A percentile compares a stretch with the other conserved stretches of the same genome.
phyloP scores from a whole-genome alignment of 2,888 invertebrate genomes.

The Brenthis hecate region DNA sequence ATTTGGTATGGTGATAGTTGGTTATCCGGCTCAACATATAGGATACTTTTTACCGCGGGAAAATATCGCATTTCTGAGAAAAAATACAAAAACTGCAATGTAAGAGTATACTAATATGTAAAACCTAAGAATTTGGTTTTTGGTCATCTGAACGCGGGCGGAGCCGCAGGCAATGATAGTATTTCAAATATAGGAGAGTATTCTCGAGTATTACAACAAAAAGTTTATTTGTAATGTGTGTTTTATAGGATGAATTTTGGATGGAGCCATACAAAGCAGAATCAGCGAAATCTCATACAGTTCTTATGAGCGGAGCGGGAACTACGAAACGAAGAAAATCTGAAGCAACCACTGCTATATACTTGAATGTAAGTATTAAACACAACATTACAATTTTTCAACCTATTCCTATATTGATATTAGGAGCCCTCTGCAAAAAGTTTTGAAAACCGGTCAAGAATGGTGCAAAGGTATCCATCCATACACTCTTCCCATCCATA shows the following conservation, averaged over 20 bases:
- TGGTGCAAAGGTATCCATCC: too few species aligned
- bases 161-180: too few species aligned
- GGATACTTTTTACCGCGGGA: too few species aligned
- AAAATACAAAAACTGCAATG: too few species aligned
- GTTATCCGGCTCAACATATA: too few species aligned
- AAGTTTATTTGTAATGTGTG: not conserved
- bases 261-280: slow-evolving; percentile 73
- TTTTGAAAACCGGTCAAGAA: not conserved
- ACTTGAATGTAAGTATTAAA: slow-evolving; percentile 63
- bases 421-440: not conserved
- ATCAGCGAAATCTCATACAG: slow-evolving; percentile 54
- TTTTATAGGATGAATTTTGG: slow-evolving; percentile 73
- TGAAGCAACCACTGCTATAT: slow-evolving; percentile 72
- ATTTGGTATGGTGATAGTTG: too few species aligned
- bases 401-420: not conserved
- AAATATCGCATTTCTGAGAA: too few species aligned
- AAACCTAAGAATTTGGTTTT: too few species aligned
- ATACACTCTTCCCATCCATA: too few species aligned
- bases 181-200: not conserved
- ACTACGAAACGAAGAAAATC: slow-evolving; percentile 59
- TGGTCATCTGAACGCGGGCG: too few species aligned
- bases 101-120: too few species aligned
- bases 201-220: not conserved
- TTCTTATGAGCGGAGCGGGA: slow-evolving; percentile 65
- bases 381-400: not conserved